Base-by-base conservation (phyloP, 2,888 invertebrate species). In the Acronicta alni region DNA sequence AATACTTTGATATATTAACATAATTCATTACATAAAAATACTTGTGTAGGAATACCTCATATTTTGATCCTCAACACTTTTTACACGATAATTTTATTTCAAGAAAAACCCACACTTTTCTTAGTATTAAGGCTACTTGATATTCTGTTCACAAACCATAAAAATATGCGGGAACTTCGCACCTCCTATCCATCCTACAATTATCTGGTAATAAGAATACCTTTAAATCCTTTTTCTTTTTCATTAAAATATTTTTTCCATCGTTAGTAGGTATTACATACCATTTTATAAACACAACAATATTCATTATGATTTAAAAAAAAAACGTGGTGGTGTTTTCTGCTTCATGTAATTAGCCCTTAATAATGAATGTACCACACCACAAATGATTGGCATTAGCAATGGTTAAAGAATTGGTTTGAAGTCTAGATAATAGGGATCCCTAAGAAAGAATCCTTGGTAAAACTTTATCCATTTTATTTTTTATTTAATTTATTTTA, bases 311-410 rank as follows among this genome's bases (percentile, higher is more conserved):
- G 14, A 32, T 35, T n/a, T 35, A 6, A n/a, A n/a, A n/a, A n/a
- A 35, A 35, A 26, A 9, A 9, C 26, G 12, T 30, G 0, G 10
- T 30, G 18, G 32, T 43, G 18, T 17, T 32, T 43, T 52, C 23
- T 52, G 16, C 32, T 17, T 51, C 4, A 43, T 52, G 20, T 52
- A 35, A 52, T 43, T 12, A 42, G 15, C 15, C 52, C 20, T 20
- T 52, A n/a, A 52, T 32, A 35, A 39, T 6, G 20, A 17, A 8
- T 20, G 38, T n/a, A 41, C 9, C 30, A n/a, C n/a, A n/a, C 26
- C 2, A 26, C 14, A 49, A 41, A 41, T 41, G 39, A 26, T 48
- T 49, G 49, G 17, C 30, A 35, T 55, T 41, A 55, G 15, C 20
- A 42, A 20, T 43, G 18, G 38, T 12, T 12, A 23, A 32, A 30